Conservation (phyloP, 2,113 vertebrate species). For the Limnothrissa miodon region DNA sequence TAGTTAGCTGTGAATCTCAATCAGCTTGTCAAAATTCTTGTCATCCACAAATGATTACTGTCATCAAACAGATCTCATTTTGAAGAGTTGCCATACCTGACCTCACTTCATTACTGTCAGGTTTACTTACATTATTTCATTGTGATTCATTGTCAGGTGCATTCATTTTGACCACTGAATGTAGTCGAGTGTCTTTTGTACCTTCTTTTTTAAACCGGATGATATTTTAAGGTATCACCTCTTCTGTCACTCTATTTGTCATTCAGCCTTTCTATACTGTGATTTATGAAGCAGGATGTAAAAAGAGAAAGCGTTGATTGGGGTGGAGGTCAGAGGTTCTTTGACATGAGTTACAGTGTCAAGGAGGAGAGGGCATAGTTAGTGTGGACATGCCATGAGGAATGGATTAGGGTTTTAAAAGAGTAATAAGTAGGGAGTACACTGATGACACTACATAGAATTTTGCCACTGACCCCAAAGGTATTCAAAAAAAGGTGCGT, state of each 20-base stretch:
- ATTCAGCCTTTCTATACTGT: neutral
- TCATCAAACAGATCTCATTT: neutral
- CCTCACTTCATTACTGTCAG: neutral
- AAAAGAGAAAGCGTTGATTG: neutral
- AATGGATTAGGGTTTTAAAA: neutral
- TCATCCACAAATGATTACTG: neutral
- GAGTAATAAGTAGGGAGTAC: neutral
- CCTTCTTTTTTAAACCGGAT: neutral
- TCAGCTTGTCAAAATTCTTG: neutral
- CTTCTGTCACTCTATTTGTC: neutral
- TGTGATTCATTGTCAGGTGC: neutral
- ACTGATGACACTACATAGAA: neutral
- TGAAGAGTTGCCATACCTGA: too few relatives aligned
- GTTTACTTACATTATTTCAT: neutral
- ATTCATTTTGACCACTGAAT: neutral
- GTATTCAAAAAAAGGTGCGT: neutral
- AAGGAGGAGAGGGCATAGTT: neutral
- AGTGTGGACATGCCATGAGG: neutral
- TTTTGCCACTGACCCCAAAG: neutral
- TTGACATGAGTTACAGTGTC: neutral
- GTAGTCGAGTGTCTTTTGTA: neutral
- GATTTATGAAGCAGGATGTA: neutral
- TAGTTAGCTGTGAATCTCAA: neutral
- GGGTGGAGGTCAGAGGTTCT: neutral
- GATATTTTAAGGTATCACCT: neutral